Evolutionary conservation across 2,888 invertebrate genomes (phyloP), one percentile per base, ranked within the genome.

Genomic region (Hydroisotoma schaefferi): DNA sequence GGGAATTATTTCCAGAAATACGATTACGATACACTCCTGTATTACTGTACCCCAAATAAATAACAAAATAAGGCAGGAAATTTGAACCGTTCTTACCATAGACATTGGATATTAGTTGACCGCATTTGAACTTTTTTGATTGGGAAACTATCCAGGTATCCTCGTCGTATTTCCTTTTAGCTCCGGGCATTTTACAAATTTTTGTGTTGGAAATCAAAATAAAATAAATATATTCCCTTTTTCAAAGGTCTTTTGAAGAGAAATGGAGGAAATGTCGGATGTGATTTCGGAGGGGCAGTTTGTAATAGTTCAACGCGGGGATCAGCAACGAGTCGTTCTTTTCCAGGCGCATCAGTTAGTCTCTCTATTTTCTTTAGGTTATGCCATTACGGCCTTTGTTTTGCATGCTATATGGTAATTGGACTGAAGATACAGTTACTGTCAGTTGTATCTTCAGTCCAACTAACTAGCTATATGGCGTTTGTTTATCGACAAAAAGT

Each of bases 111-210:
- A 60, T 43, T 2, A 62, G 58, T 27, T 57, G 60, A 15, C 59
- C 59, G 27, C 56, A 59, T 57, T 67, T 70, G 28, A 60, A 61
- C 60, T 68, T 70, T 52, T 70, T 68, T 8, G 67, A 64, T 49
- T 70, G 67, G 12, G 58, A 52, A n/a, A 63, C 59, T 20, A 67
- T 61, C 70, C 70, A 70, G 20, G 67, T 70, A 64, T 65, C 67
- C 51, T 68, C 66, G 40, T 67, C 68, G 10, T 61, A 23, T 57
- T 61, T 67, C 27, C 68, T 44, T 27, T 70, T 70, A 12, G 55
- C 48, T 8, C 70, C 67, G 1, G 70, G 67, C 70, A 71, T 68
- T 28, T 29, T 55, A 27, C 33, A 20, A 40, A 15, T 15, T 40
- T 15, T 25, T 22, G 20, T 25, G 10, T 23, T 25, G 20, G 46